phyloP scores from a whole-genome alignment of 2,797 vertebrate genomes.

The Holocentrus rufus region DNA sequence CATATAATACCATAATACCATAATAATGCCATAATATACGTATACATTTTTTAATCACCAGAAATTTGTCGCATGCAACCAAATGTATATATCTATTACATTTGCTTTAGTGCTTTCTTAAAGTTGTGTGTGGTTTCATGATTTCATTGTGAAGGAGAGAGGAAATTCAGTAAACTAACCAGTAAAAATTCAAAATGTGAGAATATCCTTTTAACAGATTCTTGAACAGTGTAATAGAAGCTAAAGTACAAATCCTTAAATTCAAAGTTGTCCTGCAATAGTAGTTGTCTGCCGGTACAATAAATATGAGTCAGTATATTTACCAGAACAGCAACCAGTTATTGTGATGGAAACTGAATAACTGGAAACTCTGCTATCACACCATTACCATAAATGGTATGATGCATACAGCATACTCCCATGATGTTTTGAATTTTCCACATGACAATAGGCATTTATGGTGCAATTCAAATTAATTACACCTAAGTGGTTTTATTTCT shows the following conservation, averaged over 20 bases:
- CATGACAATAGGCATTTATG: neutral
- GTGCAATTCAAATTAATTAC: constrained; percentile 11
- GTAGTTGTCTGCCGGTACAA: too few relatives aligned
- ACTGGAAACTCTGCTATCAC: neutral
- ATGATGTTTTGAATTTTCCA: neutral
- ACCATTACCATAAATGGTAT: neutral
- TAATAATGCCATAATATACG: too few relatives aligned
- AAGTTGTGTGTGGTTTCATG: neutral
- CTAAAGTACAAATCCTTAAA: neutral
- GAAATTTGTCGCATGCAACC: too few relatives aligned
- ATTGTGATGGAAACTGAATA: neutral
- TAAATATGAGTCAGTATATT: too few relatives aligned
- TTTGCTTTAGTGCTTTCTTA: neutral
- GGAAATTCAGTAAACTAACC: neutral
- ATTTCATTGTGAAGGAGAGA: neutral
- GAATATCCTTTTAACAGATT: neutral
- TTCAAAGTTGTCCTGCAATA: too few relatives aligned
- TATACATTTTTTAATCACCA: too few relatives aligned
- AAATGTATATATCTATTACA: neutral
- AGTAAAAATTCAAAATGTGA: neutral
- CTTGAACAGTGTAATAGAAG: neutral
- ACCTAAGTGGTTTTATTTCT: constrained; percentile 12
- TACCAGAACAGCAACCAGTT: neutral
- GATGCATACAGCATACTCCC: neutral
- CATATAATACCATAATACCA: too few relatives aligned